Conservation (phyloP, 2,797 vertebrate species). For the Lepus oiostolus region DNA sequence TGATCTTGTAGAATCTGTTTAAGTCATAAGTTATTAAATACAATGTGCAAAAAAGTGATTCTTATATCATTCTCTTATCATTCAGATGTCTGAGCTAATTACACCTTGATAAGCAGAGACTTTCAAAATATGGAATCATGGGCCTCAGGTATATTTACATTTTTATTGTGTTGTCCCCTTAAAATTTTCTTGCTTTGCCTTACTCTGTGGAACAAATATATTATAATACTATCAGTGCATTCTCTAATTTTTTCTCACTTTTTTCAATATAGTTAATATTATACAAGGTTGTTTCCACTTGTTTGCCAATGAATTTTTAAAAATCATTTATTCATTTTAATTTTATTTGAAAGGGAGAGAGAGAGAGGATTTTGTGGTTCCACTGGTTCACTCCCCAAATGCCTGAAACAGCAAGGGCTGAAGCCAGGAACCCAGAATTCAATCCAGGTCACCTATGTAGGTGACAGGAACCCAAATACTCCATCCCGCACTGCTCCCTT, state of each 20-base stretch:
- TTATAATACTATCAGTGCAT: neutral
- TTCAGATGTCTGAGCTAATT: neutral
- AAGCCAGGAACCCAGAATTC: too few relatives aligned
- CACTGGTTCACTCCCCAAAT: too few relatives aligned
- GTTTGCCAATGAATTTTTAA: neutral
- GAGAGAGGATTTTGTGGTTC: too few relatives aligned
- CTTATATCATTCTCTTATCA: neutral
- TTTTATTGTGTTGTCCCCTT: slow-evolving; percentile 12
- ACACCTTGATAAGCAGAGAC: neutral
- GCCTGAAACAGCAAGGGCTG: too few relatives aligned
- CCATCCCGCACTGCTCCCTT: too few relatives aligned
- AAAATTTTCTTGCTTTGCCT: neutral
- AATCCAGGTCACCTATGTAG: too few relatives aligned
- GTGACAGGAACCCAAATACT: too few relatives aligned
- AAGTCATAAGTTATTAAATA: slow-evolving; percentile 6
- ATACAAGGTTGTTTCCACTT: neutral
- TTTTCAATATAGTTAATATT: slow-evolving; percentile 5
- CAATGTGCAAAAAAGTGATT: neutral
- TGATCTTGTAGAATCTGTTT: neutral
- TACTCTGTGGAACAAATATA: neutral
- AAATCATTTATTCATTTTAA: too few relatives aligned
- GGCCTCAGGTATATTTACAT: neutral
- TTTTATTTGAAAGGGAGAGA: too few relatives aligned
- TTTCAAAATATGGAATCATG: neutral
- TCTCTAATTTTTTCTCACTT: neutral